Base-by-base conservation (phyloP, 2,113 vertebrate species). In the Alosa alosa region DNA sequence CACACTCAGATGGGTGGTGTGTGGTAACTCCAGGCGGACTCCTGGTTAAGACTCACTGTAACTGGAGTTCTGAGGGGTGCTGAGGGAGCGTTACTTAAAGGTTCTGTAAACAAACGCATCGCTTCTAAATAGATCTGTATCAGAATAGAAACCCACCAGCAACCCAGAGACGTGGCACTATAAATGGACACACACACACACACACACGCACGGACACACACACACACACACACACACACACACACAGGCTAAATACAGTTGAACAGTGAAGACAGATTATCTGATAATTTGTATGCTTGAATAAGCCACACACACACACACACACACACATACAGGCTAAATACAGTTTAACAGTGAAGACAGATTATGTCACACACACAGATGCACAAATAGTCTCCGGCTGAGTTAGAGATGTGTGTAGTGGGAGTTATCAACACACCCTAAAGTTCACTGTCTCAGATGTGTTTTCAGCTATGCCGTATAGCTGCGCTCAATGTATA, bases 391-490 rank as follows among this genome's bases (percentile, higher is more conserved):
- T 18, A 64, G 41, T 41, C 41, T 41, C 41, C 41, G 41, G 41
- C 41, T 44, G 41, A 44, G 41, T 44, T 44, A 44, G 41, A 44
- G 41, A 44, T 44, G 41, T 1, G 4, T 44, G 2, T 44, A 44
- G 41, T 44, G 41, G 41, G 41, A 44, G 41, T 44, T 4, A 36
- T 15, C 9, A 7, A 25, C 22, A 72, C 22, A 72, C 64, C n/a
- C 64, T 31, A 31, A 31, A 25, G 25, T 31, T 31, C 31, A 72
- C 64, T 1, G 7, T 87, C 82, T 89, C 88, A 85, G 84, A 31
- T 11, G 10, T 31, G 25, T 72, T 11, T 11, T 36, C 64, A 31
- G 25, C 64, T 68, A 68, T 25, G 22, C 25, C 31, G 31, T 31
- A 31, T 31, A 31, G 31, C 31, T 31, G 31, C 1, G 31, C 31